phyloP scores from a whole-genome alignment of 2,797 vertebrate genomes.

The Diceros bicornis region DNA sequence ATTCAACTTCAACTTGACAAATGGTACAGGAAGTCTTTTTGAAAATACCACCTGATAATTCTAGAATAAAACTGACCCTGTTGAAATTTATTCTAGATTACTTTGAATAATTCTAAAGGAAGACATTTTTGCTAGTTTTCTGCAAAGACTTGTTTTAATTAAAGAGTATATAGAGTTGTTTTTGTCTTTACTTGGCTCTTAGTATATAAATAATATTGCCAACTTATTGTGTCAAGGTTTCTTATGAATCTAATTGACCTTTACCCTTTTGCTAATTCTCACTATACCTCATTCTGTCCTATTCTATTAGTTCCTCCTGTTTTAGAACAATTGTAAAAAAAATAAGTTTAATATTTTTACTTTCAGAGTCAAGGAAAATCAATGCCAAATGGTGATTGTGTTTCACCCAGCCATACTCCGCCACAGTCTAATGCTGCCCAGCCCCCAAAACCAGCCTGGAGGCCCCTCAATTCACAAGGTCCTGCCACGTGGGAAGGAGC shows the following conservation, averaged over 20 bases:
- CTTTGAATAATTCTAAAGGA: constrained; percentile 45
- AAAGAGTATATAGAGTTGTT: not conserved
- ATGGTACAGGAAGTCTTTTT: not conserved
- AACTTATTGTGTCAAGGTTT: constrained; percentile 55
- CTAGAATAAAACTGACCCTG: constrained; percentile 40
- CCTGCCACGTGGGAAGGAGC: constrained; percentile 77
- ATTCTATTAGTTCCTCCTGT: not conserved
- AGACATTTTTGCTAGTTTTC: not conserved
- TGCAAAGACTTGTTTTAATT: constrained; percentile 61
- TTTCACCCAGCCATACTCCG: constrained; percentile 71
- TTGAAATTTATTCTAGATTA: constrained; percentile 49
- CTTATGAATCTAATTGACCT: not conserved
- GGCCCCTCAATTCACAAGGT: constrained; percentile 62
- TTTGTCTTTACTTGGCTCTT: constrained; percentile 39
- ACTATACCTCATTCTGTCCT: not conserved
- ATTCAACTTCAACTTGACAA: constrained; percentile 11
- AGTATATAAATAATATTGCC: not conserved
- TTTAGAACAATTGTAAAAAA: constrained; percentile 49
- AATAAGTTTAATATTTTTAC: constrained; percentile 41
- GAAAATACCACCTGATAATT: not conserved
- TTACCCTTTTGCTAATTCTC: constrained; percentile 62
- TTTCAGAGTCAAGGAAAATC: constrained; percentile 78
- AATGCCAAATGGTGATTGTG: constrained; percentile 36
- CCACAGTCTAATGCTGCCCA: constrained; percentile 50
- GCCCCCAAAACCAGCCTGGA: constrained; percentile 50